Conservation (phyloP, 2,797 vertebrate species). For the Phyllotis vaccarum region DNA sequence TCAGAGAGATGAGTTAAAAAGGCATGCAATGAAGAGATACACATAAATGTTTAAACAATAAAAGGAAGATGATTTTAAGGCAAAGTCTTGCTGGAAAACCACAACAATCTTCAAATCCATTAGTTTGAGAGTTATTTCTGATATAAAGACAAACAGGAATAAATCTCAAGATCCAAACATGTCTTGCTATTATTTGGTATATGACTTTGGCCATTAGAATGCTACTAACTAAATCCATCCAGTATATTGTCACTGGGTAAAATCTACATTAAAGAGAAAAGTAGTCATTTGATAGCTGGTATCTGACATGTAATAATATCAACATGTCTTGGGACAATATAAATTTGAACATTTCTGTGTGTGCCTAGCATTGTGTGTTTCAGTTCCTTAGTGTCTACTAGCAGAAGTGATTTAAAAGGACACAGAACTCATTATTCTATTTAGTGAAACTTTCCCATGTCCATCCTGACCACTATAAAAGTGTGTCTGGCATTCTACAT, state of each 20-base stretch:
- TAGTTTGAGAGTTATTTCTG: background rate
- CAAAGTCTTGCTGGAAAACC: background rate
- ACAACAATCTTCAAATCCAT: background rate
- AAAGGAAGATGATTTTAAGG: background rate
- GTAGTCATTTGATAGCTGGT: background rate
- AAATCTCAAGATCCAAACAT: conserved; percentile 8
- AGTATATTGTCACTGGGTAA: background rate
- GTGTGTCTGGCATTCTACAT: conserved; percentile 73
- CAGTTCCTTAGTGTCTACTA: conserved; percentile 34
- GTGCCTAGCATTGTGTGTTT: background rate
- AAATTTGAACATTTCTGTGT: background rate
- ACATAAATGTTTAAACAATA: background rate
- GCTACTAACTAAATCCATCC: background rate
- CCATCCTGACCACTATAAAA: conserved; percentile 77
- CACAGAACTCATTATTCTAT: conserved; percentile 58
- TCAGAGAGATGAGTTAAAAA: background rate
- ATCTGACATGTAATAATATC: background rate
- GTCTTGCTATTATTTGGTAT: background rate
- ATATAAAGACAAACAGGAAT: background rate
- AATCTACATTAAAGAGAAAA: background rate
- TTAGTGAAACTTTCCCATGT: conserved; percentile 75
- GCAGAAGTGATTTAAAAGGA: conserved; percentile 59
- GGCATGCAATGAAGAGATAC: background rate
- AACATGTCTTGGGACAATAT: background rate
- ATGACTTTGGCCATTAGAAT: background rate